A percentile compares a stretch with the other conserved stretches of the same genome.
Evolutionary conservation across 2,113 vertebrate species (phyloP).

Genomic region (Aramus guarauna): DNA sequence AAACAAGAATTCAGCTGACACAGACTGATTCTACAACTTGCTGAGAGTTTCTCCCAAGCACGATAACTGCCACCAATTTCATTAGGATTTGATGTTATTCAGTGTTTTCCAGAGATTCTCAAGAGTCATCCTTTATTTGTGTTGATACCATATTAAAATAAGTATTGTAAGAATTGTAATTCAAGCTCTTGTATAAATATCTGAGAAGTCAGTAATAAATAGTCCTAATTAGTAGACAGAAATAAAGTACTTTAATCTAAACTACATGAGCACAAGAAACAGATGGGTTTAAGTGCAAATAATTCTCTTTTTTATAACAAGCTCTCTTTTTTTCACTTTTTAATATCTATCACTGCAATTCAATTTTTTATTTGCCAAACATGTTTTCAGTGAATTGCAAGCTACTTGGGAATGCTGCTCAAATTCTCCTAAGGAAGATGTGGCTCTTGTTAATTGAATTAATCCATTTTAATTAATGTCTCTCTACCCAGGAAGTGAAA

Average conservation of each 20-base stretch:
- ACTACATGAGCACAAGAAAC: conserved; percentile 7
- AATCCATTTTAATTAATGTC: conserved; percentile 17
- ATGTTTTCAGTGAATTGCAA: not conserved
- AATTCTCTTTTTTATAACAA: conserved; percentile 19
- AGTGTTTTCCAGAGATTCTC: not conserved
- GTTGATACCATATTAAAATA: not conserved
- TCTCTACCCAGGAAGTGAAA: not conserved
- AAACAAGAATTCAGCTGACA: not conserved
- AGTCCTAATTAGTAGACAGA: conserved; percentile 36
- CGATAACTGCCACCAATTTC: not conserved
- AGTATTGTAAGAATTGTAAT: not conserved
- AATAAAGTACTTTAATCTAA: conserved; percentile 44
- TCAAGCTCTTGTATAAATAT: not conserved
- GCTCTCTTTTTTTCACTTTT: not conserved
- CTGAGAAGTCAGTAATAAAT: conserved; percentile 30
- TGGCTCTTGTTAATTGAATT: not conserved
- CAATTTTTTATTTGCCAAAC: not conserved
- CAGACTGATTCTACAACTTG: not conserved
- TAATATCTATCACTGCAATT: not conserved
- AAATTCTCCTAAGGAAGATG: not conserved
- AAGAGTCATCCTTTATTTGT: not conserved
- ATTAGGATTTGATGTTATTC: not conserved
- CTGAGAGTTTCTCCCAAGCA: not conserved
- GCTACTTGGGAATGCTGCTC: not conserved
- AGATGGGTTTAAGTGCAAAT: conserved; percentile 31